phyloP scores from a whole-genome alignment of 2,113 vertebrate species.

The Ursus arctos region DNA sequence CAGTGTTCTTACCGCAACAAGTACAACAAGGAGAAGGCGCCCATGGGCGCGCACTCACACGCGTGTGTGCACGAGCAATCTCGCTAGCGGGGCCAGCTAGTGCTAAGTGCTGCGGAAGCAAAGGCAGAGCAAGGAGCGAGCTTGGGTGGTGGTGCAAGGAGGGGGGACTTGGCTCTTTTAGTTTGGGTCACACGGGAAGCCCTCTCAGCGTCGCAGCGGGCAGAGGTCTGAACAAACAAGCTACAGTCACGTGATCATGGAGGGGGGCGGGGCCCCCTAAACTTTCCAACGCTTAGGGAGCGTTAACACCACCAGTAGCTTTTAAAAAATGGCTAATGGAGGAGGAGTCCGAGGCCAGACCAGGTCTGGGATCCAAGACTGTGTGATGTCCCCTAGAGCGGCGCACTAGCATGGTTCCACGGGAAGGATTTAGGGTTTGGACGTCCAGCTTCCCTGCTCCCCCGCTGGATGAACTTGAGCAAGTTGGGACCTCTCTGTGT shows the following conservation, averaged over 20 bases:
- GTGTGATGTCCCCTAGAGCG: not conserved
- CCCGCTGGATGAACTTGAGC: not conserved
- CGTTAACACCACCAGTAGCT: not conserved
- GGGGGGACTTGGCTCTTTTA: not conserved
- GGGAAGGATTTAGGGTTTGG: not conserved
- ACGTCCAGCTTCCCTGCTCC: not conserved
- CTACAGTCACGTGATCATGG: not conserved
- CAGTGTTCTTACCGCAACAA: not conserved
- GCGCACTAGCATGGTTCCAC: fast-evolving
- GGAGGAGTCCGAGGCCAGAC: not conserved
- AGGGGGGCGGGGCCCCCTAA: not conserved
- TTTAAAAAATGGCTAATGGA: not conserved
- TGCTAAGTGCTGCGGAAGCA: not conserved
- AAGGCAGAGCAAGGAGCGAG: not conserved
- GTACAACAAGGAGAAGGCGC: not conserved
- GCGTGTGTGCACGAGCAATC: fast-evolving
- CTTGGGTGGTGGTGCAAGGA: not conserved
- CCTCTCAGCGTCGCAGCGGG: not conserved
- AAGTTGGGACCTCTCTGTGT: not conserved
- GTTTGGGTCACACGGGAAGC: not conserved
- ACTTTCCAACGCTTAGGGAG: not conserved
- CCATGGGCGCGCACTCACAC: too few relatives aligned
- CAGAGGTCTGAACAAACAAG: not conserved
- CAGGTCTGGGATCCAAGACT: not conserved
- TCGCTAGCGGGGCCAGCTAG: not conserved